Conservation (phyloP, 2,797 vertebrate species). For the Saguinus oedipus region DNA sequence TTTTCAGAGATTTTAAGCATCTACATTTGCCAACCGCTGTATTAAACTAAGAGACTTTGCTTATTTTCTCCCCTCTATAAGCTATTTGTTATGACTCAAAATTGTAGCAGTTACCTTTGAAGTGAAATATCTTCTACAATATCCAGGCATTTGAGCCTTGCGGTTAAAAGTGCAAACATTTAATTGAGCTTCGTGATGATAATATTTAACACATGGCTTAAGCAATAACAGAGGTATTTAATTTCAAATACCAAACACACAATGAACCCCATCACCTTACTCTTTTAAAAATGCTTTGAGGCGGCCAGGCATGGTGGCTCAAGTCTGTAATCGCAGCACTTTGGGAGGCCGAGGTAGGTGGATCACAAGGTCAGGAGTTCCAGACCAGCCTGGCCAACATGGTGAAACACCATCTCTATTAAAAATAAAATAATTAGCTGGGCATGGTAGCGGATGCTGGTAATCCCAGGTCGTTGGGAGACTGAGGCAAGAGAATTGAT, state of each 20-base stretch:
- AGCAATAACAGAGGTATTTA: not conserved
- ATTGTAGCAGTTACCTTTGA: not conserved
- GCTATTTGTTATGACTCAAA: not conserved
- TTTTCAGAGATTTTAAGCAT: slow-evolving; percentile 54
- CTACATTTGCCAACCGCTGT: slow-evolving; percentile 4
- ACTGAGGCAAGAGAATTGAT: too few relatives aligned
- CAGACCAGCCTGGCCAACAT: not conserved
- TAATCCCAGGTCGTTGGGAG: not conserved
- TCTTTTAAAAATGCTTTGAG: not conserved
- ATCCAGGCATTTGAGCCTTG: not conserved
- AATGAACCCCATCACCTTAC: not conserved
- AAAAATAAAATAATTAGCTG: not conserved
- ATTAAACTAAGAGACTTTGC: not conserved
- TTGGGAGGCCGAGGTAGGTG: not conserved
- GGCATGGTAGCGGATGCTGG: not conserved
- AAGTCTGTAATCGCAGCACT: not conserved
- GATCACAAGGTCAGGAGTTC: not conserved
- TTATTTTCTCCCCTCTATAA: not conserved
- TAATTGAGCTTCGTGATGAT: not conserved
- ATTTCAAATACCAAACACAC: slow-evolving; percentile 20
- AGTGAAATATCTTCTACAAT: not conserved
- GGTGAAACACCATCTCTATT: not conserved
- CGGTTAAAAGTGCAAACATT: slow-evolving; percentile 38
- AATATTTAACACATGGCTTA: slow-evolving; percentile 15
- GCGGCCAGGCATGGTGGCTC: not conserved